Evolutionary conservation across 2,113 vertebrate species (phyloP).

Genomic region (Tinamus guttatus): DNA sequence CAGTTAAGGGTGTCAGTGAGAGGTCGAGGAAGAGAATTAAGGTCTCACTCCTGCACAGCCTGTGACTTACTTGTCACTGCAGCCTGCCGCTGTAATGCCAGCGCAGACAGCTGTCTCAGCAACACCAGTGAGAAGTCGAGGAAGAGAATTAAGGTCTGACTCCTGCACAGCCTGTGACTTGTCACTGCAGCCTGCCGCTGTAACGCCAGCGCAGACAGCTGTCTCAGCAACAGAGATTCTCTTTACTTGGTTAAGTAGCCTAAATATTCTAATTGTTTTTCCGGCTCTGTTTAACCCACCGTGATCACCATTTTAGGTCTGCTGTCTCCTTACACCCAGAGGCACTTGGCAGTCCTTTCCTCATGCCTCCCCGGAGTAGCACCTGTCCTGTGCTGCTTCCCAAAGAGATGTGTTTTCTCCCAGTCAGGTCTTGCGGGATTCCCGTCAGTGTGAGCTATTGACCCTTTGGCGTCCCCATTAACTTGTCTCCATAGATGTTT

Average conservation of each 20-base stretch:
- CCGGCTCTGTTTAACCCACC: neutral
- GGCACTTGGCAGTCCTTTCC: neutral
- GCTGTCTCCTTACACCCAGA: accelerated
- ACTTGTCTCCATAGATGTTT: neutral
- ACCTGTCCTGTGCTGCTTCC: neutral
- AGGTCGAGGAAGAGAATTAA: neutral
- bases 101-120: neutral
- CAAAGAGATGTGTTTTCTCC: neutral
- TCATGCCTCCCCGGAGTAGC: neutral
- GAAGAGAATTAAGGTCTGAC: neutral
- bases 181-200: accelerated
- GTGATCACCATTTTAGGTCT: accelerated
- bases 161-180: accelerated
- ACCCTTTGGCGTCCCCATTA: accelerated
- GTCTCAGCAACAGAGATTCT: neutral
- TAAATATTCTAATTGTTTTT: neutral
- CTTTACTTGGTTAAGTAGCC: neutral
- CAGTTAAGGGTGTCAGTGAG: accelerated
- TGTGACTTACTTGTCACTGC: neutral
- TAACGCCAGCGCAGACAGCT: neutral
- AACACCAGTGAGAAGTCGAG: neutral
- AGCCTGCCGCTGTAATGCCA: accelerated
- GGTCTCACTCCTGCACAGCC: accelerated
- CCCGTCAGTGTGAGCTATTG: neutral
- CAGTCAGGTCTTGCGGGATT: accelerated